Evolutionary conservation across 2,888 invertebrate genomes (phyloP).

Genomic region (Agriopis marginaria): DNA sequence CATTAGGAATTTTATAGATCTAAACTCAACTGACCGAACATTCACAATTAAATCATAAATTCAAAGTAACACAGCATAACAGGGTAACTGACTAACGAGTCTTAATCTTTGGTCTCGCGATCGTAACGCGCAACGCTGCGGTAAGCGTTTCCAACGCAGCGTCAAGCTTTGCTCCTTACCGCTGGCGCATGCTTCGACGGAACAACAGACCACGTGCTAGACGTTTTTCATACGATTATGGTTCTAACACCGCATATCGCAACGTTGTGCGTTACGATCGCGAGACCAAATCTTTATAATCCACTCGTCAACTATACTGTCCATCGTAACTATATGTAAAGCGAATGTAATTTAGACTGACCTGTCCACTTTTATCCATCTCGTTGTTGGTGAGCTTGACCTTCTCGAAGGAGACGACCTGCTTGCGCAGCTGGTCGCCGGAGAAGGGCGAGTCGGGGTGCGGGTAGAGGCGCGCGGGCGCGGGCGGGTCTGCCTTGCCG

Average conservation of each 20-base stretch:
- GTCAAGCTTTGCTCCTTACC: too few relatives aligned
- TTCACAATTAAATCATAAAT: conserved; percentile 40
- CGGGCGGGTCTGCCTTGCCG: conserved; percentile 98
- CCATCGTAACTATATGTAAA: neutral
- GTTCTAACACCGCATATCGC: too few relatives aligned
- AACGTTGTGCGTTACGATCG: too few relatives aligned
- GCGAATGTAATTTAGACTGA: conserved; percentile 77
- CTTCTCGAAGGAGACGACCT: conserved; percentile 99
- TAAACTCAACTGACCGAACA: neutral
- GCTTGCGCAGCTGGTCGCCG: conserved; percentile 97
- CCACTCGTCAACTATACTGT: too few relatives aligned
- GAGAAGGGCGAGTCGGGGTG: conserved; percentile 99
- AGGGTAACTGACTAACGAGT: conserved; percentile 16
- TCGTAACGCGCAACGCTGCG: neutral
- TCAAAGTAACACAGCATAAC: conserved; percentile 23
- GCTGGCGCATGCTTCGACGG: too few relatives aligned
- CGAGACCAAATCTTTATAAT: too few relatives aligned
- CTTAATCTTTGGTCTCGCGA: neutral
- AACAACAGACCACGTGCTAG: too few relatives aligned
- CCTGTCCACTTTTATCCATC: conserved; percentile 98
- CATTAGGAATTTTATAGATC: too few relatives aligned
- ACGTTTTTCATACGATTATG: too few relatives aligned
- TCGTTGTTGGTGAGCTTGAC: conserved; percentile 99
- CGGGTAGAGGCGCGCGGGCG: conserved; percentile 96
- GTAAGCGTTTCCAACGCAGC: too few relatives aligned